Evolutionary conservation across 2,113 vertebrate genomes (phyloP), one percentile per base, ranked within the genome.

Genomic region (Oryzias curvinotus): DNA sequence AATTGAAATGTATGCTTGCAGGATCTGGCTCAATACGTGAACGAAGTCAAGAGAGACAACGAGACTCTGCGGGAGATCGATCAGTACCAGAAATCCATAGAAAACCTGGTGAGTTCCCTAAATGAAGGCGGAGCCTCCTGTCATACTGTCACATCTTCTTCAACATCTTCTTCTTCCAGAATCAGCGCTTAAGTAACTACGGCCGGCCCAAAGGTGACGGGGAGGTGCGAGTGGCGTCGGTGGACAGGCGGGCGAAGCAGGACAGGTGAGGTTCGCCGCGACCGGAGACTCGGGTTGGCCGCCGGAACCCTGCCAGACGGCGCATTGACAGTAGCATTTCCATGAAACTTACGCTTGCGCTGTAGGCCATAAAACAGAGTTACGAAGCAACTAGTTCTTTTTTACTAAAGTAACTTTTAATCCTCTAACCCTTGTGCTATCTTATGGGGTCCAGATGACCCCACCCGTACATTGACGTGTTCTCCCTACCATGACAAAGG

Each of bases 1-100:
- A 8, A 36, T 12, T 36, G 8, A 36, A 12, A 36, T 36, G 10
- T 12, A 36, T 78, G 45, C 87, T 43, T 83, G 18, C 81, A 99
- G 97, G 97, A 99, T 84, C 92, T 99, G 91, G 96, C 97, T 71
- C 97, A 98, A 62, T 99, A 98, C 59, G 96, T 99, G 70, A 99
- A 99, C 43, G 97, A 99, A 91, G 97, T 99, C 59, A 99, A 99
- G 86, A 93, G 97, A 85, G 97, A 98, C 91, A 99, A 98, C 7
- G 97, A 99, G 91, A 98, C 96, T 0, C 82, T 98, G 61, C 92
- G 96, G 72, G 96, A 98, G 88, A 98, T 98, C 62, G 93, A 89
- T 72, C 96, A 98, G 78, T 99, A 98, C 88, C 96, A 98, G 87
- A 93, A 93, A 67, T 98, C 95, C 57, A 99, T 99, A 62, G 96